Evolutionary conservation across 1,140 invertebrate genomes (phyloP).

Genomic region (Drosophila murphyi): DNA sequence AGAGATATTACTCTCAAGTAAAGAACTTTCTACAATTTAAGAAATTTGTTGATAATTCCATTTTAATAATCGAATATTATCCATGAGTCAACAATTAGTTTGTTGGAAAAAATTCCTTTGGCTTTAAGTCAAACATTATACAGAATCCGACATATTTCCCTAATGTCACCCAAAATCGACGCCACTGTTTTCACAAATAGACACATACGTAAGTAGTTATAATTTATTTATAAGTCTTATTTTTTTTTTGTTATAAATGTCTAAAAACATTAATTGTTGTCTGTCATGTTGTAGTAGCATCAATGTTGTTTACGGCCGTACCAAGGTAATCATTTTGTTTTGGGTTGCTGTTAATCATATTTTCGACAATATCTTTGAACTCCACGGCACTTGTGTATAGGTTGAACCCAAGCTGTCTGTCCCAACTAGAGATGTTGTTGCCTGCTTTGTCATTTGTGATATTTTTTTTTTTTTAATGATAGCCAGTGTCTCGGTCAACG

Average conservation of each 20-base stretch:
- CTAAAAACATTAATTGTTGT: conserved; percentile 40
- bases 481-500: conserved; percentile 79
- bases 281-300: conserved; percentile 67
- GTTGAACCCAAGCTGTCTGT: conserved; percentile 41
- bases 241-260: conserved; percentile 26
- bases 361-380: conserved; percentile 69
- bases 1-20: too few relatives aligned
- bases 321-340: conserved; percentile 74
- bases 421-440: conserved; percentile 28
- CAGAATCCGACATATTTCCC: background rate
- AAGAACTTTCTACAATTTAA: too few relatives aligned
- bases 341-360: conserved; percentile 44
- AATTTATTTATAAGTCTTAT: conserved; percentile 57
- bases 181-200: conserved; percentile 18
- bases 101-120: too few relatives aligned
- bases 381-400: conserved; percentile 48
- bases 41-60: too few relatives aligned
- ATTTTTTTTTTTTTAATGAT: conserved; percentile 46
- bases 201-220: conserved; percentile 19
- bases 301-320: conserved; percentile 43
- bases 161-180: conserved; percentile 29
- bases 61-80: too few relatives aligned
- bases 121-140: too few relatives aligned
- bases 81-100: too few relatives aligned
- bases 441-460: background rate